Evolutionary conservation across 1,140 invertebrate species (phyloP).

Genomic region (Pentalonia nigronervosa): DNA sequence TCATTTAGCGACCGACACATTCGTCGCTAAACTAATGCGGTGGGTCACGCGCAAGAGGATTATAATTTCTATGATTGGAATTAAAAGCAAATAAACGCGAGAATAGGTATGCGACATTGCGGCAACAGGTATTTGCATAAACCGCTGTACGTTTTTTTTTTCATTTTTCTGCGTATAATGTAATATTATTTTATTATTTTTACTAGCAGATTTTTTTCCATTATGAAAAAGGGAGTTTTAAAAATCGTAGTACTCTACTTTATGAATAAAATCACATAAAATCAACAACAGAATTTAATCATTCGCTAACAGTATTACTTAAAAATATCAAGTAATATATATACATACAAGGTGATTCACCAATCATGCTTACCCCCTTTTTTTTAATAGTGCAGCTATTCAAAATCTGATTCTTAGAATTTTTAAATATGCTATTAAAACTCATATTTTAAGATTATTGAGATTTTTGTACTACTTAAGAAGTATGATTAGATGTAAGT

Average conservation of each 20-base stretch:
- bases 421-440: background rate
- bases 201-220: background rate
- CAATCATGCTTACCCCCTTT: background rate
- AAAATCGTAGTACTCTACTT: background rate
- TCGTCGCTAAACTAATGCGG: background rate
- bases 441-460: background rate
- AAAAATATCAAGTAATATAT: background rate
- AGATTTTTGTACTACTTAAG: background rate
- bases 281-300: background rate
- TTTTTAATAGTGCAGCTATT: background rate
- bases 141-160: background rate
- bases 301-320: background rate
- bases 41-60: background rate
- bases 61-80: background rate
- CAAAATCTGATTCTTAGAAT: background rate
- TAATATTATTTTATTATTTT: background rate
- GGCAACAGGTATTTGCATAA: background rate
- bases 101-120: background rate
- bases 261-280: background rate
- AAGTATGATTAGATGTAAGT: too few species aligned
- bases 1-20: background rate
- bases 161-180: background rate
- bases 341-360: background rate
- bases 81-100: slow-evolving; percentile 13
- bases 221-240: background rate